These are phyloP conservation scores for Crenuchus spilurus DNA, from an alignment of 2,797 vertebrate genomes.

Conservation along the genomic window DNA sequence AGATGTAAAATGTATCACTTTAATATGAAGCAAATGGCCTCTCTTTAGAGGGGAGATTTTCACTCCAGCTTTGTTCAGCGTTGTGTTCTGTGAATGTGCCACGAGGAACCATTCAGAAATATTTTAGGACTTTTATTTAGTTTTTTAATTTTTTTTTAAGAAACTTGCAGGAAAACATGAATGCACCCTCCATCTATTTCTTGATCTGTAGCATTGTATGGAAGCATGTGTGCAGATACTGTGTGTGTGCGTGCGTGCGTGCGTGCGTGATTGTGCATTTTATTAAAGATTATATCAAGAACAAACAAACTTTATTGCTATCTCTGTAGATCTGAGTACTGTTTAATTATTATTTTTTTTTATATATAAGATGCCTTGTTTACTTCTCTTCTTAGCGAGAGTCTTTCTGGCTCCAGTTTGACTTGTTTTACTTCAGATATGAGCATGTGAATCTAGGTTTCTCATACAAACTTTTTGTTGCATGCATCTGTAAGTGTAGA, in stretches of 20 bases:
- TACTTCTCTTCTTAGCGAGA: slow-evolving; percentile 3
- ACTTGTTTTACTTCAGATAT: no score
- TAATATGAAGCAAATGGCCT: slow-evolving; percentile 25
- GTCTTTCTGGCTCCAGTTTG: slow-evolving; percentile 12
- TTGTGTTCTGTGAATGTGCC: slow-evolving; percentile 40
- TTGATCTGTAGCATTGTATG: slow-evolving; percentile 24
- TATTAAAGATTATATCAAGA: slow-evolving; percentile 25
- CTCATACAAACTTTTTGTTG: slow-evolving; percentile 39
- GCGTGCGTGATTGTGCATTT: neutral
- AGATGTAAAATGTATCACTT: slow-evolving; percentile 13
- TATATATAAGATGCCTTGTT: slow-evolving; percentile 32
- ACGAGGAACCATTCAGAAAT: slow-evolving; percentile 28
- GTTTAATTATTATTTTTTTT: neutral
- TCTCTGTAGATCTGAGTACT: neutral
- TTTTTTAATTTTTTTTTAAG: neutral
- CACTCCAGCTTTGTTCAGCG: neutral
- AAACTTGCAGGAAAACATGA: neutral
- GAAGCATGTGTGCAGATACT: slow-evolving; percentile 1
- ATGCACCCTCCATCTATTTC: neutral
- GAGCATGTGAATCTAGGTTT: slow-evolving; percentile 33
- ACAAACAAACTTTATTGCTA: neutral
- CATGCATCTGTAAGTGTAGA: slow-evolving; percentile 42
- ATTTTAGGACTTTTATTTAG: slow-evolving; percentile 15
- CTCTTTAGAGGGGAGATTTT: neutral
- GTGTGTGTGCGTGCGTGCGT: neutral